These are phyloP conservation scores for Ditula angustiorana DNA, from an alignment of 2,888 invertebrate genomes.

Conservation along the genomic window DNA sequence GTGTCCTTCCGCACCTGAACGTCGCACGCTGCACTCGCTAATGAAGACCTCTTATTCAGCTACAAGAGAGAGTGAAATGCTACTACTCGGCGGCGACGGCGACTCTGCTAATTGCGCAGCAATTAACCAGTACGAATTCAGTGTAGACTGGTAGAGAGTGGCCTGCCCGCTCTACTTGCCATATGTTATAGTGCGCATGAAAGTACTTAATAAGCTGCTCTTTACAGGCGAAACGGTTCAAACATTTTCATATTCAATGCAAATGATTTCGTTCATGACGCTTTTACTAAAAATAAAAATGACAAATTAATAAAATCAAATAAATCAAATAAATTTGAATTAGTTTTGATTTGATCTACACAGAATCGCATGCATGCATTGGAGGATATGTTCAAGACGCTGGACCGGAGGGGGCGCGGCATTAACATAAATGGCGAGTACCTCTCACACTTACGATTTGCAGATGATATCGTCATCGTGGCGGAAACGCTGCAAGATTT, in stretches of 20 bases:
- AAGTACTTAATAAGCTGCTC: slow-evolving; percentile 70
- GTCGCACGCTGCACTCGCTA: slow-evolving; percentile 20
- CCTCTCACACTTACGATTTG: no score
- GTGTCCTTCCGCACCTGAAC: slow-evolving; percentile 31
- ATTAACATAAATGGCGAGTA: no score
- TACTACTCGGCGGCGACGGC: slow-evolving; percentile 56
- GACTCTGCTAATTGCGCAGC: slow-evolving; percentile 72
- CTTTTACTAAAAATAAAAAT: slow-evolving; percentile 20
- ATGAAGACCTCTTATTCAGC: slow-evolving; percentile 46
- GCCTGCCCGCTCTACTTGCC: slow-evolving; percentile 81
- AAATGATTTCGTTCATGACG: slow-evolving; percentile 49
- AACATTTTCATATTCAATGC: slow-evolving; percentile 45
- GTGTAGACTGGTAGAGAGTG: slow-evolving; percentile 81
- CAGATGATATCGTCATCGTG: no score
- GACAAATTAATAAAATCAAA: no score
- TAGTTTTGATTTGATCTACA: background rate
- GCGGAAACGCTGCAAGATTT: no score
- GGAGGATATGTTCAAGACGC: no score
- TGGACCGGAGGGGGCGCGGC: no score
- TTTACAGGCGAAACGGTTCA: slow-evolving; percentile 65
- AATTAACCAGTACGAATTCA: slow-evolving; percentile 79
- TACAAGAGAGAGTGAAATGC: slow-evolving; percentile 73
- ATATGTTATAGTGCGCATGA: slow-evolving; percentile 80
- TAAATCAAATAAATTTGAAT: background rate
- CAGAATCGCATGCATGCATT: background rate